phyloP scores from a whole-genome alignment of 2,888 invertebrate genomes.

The Cryptocheilus praepositus region DNA sequence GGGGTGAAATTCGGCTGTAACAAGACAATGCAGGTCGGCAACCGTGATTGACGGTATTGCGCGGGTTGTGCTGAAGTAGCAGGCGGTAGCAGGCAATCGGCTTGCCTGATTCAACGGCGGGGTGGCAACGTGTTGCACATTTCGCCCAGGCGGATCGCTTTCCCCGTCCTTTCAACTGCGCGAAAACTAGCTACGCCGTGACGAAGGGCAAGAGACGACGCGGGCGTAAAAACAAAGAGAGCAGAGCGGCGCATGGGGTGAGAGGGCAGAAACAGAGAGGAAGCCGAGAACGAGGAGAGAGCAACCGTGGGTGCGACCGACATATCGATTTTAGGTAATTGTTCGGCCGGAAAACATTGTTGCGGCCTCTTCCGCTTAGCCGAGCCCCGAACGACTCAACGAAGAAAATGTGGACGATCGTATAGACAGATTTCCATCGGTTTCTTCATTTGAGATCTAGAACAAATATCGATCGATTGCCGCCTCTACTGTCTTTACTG shows the following conservation, averaged over 20 bases:
- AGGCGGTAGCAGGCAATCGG: too few species aligned
- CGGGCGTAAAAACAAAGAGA: conserved; percentile 2
- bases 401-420: not conserved
- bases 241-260: not conserved
- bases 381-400: not conserved
- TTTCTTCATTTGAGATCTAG: not conserved
- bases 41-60: not conserved
- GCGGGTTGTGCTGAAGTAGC: not conserved
- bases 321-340: conserved; percentile 23
- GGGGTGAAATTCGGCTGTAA: conserved; percentile 85
- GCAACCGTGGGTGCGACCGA: not conserved
- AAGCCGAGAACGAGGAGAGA: not conserved
- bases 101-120: not conserved
- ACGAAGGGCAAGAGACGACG: not conserved
- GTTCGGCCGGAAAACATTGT: conserved; percentile 13
- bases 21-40: conserved; percentile 44
- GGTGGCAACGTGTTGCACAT: conserved; percentile 9
- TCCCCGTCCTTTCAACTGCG: conserved; percentile 3
- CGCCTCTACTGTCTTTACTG: too few species aligned
- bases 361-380: conserved; percentile 13
- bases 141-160: not conserved
- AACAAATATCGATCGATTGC: too few species aligned
- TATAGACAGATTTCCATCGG: not conserved
- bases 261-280: not conserved
- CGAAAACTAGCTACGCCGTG: not conserved